These are phyloP conservation scores for Mionectes macconnelli DNA, from an alignment of 2,113 vertebrate genomes.

Conservation along the genomic window DNA sequence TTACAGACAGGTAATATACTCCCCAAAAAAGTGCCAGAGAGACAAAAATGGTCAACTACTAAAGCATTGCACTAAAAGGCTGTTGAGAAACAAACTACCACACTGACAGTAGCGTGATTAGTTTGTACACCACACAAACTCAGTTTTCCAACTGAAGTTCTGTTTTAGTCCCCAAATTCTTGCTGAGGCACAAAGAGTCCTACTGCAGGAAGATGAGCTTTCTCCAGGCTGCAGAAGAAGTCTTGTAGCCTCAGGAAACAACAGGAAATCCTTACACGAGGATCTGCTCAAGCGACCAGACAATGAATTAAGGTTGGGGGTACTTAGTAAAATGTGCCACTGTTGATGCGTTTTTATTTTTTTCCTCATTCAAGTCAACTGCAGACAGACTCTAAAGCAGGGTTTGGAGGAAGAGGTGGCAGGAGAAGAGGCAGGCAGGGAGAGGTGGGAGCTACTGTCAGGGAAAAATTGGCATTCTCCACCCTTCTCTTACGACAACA, in stretches of 20 bases:
- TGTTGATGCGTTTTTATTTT: not conserved
- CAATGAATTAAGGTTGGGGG: not conserved
- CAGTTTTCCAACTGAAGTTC: not conserved
- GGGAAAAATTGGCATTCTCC: not conserved
- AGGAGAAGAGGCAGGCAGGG: not conserved
- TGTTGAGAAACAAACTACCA: not conserved
- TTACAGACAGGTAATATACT: not conserved
- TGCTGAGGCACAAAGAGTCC: not conserved
- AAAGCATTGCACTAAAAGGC: not conserved
- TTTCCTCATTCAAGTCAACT: not conserved
- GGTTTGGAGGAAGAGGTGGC: not conserved
- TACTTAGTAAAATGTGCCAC: not conserved
- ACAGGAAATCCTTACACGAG: not conserved
- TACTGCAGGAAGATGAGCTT: not conserved
- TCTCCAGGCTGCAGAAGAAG: not conserved
- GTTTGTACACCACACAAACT: not conserved
- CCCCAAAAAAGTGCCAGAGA: not conserved
- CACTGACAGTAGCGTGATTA: not conserved
- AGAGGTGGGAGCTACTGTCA: not conserved
- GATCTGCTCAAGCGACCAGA: not conserved
- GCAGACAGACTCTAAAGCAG: not conserved
- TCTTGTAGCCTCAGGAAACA: not conserved
- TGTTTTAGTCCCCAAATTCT: not conserved
- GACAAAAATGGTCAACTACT: not conserved
- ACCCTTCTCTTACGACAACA: not conserved